These are phyloP conservation scores for Pomacea canaliculata DNA, from an alignment of 2,888 invertebrate species.

Conservation along the genomic window DNA sequence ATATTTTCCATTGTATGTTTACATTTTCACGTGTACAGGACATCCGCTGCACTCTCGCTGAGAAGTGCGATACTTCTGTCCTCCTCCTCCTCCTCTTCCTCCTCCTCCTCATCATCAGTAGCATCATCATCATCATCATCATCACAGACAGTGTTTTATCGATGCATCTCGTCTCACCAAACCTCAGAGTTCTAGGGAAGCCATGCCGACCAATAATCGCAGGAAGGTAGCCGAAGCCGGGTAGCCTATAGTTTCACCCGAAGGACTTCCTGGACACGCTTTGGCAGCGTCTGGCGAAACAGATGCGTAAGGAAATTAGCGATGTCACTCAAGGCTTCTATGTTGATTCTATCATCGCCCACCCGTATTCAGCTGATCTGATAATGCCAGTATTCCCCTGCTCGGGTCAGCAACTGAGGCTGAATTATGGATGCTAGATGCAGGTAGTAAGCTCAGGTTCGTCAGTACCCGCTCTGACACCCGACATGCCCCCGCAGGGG, in stretches of 20 bases:
- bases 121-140: not conserved
- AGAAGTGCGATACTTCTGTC: not conserved
- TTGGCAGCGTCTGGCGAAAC: not conserved
- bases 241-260: too few relatives aligned
- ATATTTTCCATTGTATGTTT: too few relatives aligned
- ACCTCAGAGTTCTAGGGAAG: too few relatives aligned
- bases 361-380: not conserved
- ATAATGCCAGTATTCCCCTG: not conserved
- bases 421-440: constrained; percentile 14
- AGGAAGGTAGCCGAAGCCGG: too few relatives aligned
- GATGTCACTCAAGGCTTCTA: not conserved
- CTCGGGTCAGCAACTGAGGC: not conserved
- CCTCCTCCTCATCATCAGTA: constrained; percentile 1
- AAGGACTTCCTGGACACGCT: too few relatives aligned
- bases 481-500: too few relatives aligned
- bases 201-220: too few relatives aligned
- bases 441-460: constrained; percentile 3
- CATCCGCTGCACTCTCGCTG: too few relatives aligned
- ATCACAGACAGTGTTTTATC: too few relatives aligned
- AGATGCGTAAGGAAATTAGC: not conserved
- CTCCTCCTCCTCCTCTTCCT: not conserved
- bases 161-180: too few relatives aligned
- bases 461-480: not conserved
- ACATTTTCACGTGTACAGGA: too few relatives aligned
- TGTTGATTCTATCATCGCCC: not conserved